Conservation (phyloP, 2,888 invertebrate species). For the Xestobium rufovillosum region DNA sequence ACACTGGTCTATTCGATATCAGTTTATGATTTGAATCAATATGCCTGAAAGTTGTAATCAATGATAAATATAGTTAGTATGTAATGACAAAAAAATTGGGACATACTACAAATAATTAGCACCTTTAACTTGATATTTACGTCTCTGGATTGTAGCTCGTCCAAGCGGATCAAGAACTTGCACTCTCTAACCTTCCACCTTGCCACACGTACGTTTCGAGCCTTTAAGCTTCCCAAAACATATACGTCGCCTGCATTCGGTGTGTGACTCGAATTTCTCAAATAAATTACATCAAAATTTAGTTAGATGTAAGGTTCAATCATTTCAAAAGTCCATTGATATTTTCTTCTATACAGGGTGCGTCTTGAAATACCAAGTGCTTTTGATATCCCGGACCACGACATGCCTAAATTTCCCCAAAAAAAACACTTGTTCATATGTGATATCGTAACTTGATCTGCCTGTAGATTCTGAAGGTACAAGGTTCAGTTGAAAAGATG, state of each 20-base stretch:
- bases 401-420: slow-evolving; percentile 9
- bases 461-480: too few species aligned
- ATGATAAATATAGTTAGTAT: slow-evolving; percentile 3
- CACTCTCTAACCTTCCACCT: slow-evolving; percentile 12
- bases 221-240: slow-evolving; percentile 12
- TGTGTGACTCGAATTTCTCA: too few species aligned
- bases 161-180: slow-evolving; percentile 13
- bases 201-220: slow-evolving; percentile 9
- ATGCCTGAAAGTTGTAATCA: slow-evolving; percentile 16
- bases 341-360: slow-evolving; percentile 11
- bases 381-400: slow-evolving; percentile 12
- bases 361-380: slow-evolving; percentile 11
- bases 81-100: slow-evolving; percentile 10
- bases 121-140: slow-evolving; percentile 14
- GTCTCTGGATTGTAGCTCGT: slow-evolving; percentile 10
- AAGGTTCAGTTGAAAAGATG: too few species aligned
- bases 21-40: slow-evolving; percentile 20
- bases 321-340: slow-evolving; percentile 4
- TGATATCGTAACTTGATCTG: slow-evolving; percentile 8
- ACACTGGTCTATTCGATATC: slow-evolving; percentile 14
- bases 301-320: slow-evolving; percentile 4
- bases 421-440: slow-evolving; percentile 6
- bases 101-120: slow-evolving; percentile 15
- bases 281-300: too few species aligned
- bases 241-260: slow-evolving; percentile 16